Conservation (phyloP, 2,888 invertebrate genomes). For the Julus scanicus region DNA sequence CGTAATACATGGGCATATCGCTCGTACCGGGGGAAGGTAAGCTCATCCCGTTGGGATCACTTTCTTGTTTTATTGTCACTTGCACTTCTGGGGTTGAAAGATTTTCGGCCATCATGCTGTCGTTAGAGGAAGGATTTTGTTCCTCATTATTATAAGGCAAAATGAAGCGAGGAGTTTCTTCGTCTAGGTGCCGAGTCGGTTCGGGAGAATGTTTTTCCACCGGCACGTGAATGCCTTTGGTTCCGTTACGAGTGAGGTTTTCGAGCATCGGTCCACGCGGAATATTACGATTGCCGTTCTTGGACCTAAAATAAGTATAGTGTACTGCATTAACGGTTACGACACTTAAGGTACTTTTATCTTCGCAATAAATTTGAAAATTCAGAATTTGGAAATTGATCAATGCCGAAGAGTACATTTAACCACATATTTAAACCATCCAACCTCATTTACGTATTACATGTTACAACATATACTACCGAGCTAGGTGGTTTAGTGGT, state of each 20-base stretch:
- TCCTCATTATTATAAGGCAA: background rate
- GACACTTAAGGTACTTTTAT: background rate
- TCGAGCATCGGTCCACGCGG: background rate
- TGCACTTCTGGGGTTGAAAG: slow-evolving; percentile 24
- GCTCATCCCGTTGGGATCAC: background rate
- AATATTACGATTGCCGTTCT: background rate
- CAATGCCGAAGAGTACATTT: no score
- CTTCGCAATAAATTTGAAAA: background rate
- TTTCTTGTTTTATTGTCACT: background rate
- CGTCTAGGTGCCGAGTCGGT: background rate
- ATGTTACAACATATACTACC: no score
- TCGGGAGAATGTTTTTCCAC: background rate
- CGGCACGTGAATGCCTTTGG: background rate
- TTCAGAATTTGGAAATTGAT: no score
- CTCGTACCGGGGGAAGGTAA: background rate
- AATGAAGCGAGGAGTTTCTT: background rate
- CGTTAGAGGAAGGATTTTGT: background rate
- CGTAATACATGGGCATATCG: background rate
- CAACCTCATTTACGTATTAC: no score
- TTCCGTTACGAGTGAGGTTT: background rate
- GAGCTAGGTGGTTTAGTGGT: no score
- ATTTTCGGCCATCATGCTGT: background rate
- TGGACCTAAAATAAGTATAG: background rate
- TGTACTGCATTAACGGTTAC: no score
- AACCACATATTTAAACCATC: no score